Evolutionary conservation across 2,888 invertebrate species (phyloP).

Genomic region (Cosmorhoe ocellata): DNA sequence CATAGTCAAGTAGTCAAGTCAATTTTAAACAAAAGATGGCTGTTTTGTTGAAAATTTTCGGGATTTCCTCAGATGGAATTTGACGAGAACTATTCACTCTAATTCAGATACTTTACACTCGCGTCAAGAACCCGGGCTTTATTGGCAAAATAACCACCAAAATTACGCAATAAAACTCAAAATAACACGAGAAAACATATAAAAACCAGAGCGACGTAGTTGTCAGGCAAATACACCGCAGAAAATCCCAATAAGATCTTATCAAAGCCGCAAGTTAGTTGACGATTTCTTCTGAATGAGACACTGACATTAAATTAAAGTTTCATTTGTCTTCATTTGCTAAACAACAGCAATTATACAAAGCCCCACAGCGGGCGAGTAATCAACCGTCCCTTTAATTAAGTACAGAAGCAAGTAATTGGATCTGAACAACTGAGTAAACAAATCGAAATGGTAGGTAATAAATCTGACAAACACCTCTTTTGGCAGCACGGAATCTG

Average conservation of each 20-base stretch:
- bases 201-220: too few species aligned
- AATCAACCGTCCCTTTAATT: constrained; percentile 83
- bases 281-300: constrained; percentile 73
- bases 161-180: too few species aligned
- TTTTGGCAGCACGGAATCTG: constrained; percentile 55
- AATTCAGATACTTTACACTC: too few species aligned
- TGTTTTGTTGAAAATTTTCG: too few species aligned
- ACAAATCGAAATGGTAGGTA: constrained; percentile 81
- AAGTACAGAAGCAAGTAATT: constrained; percentile 83
- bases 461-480: constrained; percentile 81
- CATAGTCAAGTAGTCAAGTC: too few species aligned
- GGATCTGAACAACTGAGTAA: constrained; percentile 82
- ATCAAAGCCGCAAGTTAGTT: constrained; percentile 61
- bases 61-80: too few species aligned
- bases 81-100: too few species aligned
- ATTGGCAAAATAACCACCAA: too few species aligned
- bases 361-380: constrained; percentile 81
- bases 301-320: constrained; percentile 82
- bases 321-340: constrained; percentile 83
- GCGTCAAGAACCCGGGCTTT: too few species aligned
- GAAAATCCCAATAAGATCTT: constrained; percentile 39
- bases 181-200: too few species aligned
- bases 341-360: constrained; percentile 83
- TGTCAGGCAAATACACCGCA: too few species aligned
- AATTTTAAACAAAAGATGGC: too few species aligned